Evolutionary conservation across 2,113 vertebrate genomes (phyloP).

Genomic region (Entomyzon cyanotis): DNA sequence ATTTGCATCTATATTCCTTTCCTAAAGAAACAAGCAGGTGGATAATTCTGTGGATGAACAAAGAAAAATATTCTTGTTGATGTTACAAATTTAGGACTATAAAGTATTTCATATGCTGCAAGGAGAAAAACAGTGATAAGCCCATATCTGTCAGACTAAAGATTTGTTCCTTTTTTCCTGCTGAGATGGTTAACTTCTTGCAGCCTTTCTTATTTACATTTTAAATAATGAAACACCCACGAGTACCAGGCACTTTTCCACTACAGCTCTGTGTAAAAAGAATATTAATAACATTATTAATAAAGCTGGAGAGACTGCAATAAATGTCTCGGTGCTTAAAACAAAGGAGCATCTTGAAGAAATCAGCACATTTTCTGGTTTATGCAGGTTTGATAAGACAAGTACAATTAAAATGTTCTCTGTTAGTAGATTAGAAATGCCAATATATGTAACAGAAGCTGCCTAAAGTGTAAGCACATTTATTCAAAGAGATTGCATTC

Average conservation of each 20-base stretch:
- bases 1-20: not conserved
- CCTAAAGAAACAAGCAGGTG: not conserved
- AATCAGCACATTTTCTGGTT: conserved; percentile 24
- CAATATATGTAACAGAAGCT: conserved; percentile 29
- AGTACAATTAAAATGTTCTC: conserved; percentile 35
- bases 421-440: conserved; percentile 19
- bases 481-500: conserved; percentile 17
- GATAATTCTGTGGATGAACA: not conserved
- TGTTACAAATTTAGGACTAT: not conserved
- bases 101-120: not conserved
- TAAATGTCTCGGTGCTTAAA: conserved; percentile 38
- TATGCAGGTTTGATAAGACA: conserved; percentile 17
- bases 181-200: conserved; percentile 30
- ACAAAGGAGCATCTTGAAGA: conserved; percentile 43
- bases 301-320: conserved; percentile 26
- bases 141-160: not conserved
- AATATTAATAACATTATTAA: conserved; percentile 62
- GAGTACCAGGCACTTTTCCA: conserved; percentile 19
- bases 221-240: conserved; percentile 60
- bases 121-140: not conserved
- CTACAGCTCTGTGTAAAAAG: conserved; percentile 32
- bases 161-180: conserved; percentile 26
- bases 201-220: conserved; percentile 62
- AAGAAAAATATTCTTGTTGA: not conserved
- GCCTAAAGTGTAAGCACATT: not conserved